Evolutionary conservation across 2,888 invertebrate genomes (phyloP).

Genomic region (Meteorus colon): DNA sequence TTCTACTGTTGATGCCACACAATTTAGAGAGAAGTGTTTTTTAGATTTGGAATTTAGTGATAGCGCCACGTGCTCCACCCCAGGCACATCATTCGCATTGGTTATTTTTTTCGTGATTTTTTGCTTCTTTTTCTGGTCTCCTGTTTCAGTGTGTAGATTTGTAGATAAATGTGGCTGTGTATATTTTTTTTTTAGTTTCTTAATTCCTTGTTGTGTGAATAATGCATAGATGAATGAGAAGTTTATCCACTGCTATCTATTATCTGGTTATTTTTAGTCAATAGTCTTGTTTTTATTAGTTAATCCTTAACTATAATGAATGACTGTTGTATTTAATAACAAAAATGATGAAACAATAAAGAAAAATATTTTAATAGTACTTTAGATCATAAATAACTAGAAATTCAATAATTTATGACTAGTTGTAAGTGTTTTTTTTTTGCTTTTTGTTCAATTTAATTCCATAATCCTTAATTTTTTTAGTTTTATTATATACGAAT

Average conservation of each 20-base stretch:
- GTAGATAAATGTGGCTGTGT: neutral
- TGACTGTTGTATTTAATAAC: neutral
- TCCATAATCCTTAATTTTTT: neutral
- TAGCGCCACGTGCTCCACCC: neutral
- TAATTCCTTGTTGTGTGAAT: neutral
- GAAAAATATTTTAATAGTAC: neutral
- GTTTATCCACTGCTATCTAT: neutral
- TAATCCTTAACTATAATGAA: no score
- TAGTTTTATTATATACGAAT: neutral
- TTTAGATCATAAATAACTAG: neutral
- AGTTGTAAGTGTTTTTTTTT: neutral
- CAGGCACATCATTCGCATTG: neutral
- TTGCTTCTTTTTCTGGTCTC: neutral
- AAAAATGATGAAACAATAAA: slow-evolving; percentile 1
- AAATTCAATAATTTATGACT: neutral
- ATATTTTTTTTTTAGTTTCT: neutral
- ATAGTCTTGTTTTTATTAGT: no score
- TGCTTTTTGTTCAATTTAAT: neutral
- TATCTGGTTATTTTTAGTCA: no score
- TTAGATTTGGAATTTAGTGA: neutral
- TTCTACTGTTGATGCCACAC: neutral
- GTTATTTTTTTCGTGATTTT: neutral
- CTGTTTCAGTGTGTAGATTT: neutral
- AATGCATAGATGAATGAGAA: neutral
- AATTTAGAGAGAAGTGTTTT: neutral